Percentiles rank a stretch among this genome's conserved stretches.
These are phyloP conservation scores for Lates calcarifer DNA, from an alignment of 2,113 vertebrate genomes.

Conservation along the genomic window DNA sequence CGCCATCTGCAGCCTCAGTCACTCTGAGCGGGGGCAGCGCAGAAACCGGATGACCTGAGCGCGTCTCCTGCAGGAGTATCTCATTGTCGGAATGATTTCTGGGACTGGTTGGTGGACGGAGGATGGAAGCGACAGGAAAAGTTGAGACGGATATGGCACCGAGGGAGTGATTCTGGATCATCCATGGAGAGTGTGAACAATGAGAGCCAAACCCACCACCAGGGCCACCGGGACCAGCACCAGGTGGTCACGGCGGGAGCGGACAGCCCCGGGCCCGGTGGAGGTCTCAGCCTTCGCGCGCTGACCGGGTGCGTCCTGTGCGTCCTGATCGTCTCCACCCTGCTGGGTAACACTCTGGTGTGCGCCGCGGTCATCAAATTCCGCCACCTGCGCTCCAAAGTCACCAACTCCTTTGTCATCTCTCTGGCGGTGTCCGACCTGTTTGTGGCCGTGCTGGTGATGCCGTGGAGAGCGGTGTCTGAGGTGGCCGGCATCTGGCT, in stretches of 20 bases:
- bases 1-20: background rate
- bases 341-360: conserved; percentile 84
- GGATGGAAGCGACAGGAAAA: background rate
- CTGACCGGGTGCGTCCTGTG: conserved; percentile 84
- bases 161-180: conserved; percentile 2
- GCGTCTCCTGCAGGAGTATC: background rate
- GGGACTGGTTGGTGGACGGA: background rate
- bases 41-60: background rate
- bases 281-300: conserved; percentile 64
- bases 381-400: conserved; percentile 84
- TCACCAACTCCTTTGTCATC: conserved; percentile 88
- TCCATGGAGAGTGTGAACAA: conserved; percentile 67
- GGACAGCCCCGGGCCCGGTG: conserved; percentile 20
- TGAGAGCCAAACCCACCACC: conserved; percentile 7
- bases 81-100: background rate
- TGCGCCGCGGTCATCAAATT: conserved; percentile 83
- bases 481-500: conserved; percentile 85
- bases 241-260: conserved; percentile 46
- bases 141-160: background rate
- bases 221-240: conserved; percentile 5
- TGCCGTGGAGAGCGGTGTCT: conserved; percentile 87
- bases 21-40: background rate
- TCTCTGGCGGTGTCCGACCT: conserved; percentile 87
- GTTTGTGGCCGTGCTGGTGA: conserved; percentile 87
- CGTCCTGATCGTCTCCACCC: conserved; percentile 84